Evolutionary conservation across 2,888 invertebrate species (phyloP), one percentile per base, ranked within the genome.

Genomic region (Parascotia fuliginaria): DNA sequence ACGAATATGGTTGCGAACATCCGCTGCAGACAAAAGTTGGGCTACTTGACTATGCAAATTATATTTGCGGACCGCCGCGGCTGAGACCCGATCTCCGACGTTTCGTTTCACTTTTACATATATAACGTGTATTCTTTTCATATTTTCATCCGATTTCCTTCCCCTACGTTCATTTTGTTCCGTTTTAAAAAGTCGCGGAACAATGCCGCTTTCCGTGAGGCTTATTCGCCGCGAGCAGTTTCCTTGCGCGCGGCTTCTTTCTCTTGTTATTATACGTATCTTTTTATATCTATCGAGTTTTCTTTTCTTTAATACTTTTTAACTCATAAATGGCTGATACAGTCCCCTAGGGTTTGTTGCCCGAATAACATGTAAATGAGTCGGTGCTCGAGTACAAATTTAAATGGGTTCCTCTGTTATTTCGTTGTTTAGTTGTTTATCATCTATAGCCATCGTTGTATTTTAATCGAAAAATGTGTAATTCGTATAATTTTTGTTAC

Each of bases 31-130:
- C 92, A 89, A 90, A 90, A 87, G 89, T 92, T 86, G 72, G 87
- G 82, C 89, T 91, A 92, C 89, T 92, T 92, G 92, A 79, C 89
- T 92, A 92, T 92, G 92, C 92, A 92, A 92, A 92, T 92, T 92
- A 92, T 92, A 92, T 92, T 92, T 92, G 92, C 92, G 85, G 92
- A 92, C 92, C 85, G 85, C 85, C 83, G 81, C 84, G 84, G 79
- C 80, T 79, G 85, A 83, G 87, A 85, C 85, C 82, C 88, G 89
- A 91, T 91, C 90, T 87, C 85, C 85, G 78, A 83, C 88, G 80
- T 90, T 91, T 81, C 92, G 85, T 92, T 92, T 89, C 89, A 87
- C 89, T 89, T 87, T 79, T 86, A 80, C 83, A 82, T 87, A 83
- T 76, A 84, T 83, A 89, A 82, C 85, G 85, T 89, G 90, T 90